These are phyloP conservation scores for Sitta carolinensis DNA, from an alignment of 2,797 vertebrate genomes.

Conservation along the genomic window DNA sequence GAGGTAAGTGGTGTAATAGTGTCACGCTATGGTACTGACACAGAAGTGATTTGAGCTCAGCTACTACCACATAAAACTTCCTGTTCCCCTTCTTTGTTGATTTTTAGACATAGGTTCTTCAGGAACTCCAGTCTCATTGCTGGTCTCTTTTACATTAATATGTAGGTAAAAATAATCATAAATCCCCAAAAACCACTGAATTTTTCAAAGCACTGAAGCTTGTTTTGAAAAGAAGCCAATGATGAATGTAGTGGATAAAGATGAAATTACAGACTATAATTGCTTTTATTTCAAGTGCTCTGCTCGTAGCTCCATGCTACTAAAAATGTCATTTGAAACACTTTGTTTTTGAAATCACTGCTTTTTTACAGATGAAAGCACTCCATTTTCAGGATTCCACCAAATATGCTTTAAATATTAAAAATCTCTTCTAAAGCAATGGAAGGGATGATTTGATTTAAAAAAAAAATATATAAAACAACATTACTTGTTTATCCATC, in stretches of 20 bases:
- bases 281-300: conserved; percentile 43
- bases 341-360: conserved; percentile 59
- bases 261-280: conserved; percentile 40
- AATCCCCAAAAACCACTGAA: not conserved
- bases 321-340: conserved; percentile 61
- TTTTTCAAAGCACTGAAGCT: not conserved
- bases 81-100: not conserved
- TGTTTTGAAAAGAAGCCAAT: conserved; percentile 27
- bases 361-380: conserved; percentile 71
- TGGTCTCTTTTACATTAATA: not conserved
- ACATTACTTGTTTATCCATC: conserved; percentile 70
- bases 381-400: conserved; percentile 58
- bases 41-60: not conserved
- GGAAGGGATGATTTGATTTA: conserved; percentile 62
- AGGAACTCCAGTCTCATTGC: not conserved
- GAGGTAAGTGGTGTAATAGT: not conserved
- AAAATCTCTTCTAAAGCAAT: conserved; percentile 59
- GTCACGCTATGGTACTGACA: not conserved
- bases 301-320: not conserved
- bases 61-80: not conserved
- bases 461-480: conserved; percentile 4
- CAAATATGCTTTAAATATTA: conserved; percentile 73
- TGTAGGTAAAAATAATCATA: not conserved
- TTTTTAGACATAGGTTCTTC: not conserved
- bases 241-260: conserved; percentile 17